A percentile compares a stretch with the other conserved stretches of the same genome.
These are phyloP conservation scores for Oryzias melastigma DNA, from an alignment of 2,113 vertebrate species.

Conservation along the genomic window DNA sequence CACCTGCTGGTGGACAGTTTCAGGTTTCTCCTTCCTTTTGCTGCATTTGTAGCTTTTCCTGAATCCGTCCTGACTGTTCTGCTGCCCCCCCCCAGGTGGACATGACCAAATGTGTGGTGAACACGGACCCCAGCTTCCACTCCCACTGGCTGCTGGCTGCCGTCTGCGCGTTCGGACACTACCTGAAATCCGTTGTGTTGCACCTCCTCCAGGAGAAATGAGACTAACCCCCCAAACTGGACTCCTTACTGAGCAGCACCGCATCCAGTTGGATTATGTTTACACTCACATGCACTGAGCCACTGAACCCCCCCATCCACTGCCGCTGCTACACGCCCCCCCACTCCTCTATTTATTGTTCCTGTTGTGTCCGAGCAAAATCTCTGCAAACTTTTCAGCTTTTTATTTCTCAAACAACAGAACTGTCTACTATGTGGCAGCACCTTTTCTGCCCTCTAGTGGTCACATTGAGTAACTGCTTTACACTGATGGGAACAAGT, in stretches of 20 bases:
- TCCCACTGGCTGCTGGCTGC: slow-evolving; percentile 90
- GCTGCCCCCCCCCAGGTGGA: slow-evolving; percentile 78
- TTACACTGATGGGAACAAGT: not conserved
- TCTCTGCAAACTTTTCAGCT: not conserved
- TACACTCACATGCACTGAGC: slow-evolving; percentile 69
- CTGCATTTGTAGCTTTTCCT: not conserved
- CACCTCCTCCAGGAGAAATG: slow-evolving; percentile 91
- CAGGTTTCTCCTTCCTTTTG: not conserved
- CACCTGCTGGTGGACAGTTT: no score
- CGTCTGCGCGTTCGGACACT: slow-evolving; percentile 84
- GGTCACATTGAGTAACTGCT: slow-evolving; percentile 4
- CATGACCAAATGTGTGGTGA: slow-evolving; percentile 92
- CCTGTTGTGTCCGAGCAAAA: slow-evolving; percentile 15
- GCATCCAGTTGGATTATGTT: slow-evolving; percentile 59
- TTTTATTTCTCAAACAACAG: not conserved
- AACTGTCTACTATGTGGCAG: slow-evolving; percentile 1
- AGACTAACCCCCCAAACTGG: slow-evolving; percentile 46
- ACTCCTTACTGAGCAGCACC: slow-evolving; percentile 15
- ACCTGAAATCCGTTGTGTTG: slow-evolving; percentile 87
- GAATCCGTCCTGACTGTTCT: not conserved
- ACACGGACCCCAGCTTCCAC: slow-evolving; percentile 83
- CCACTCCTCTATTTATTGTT: slow-evolving; percentile 45
- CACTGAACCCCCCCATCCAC: slow-evolving; percentile 21
- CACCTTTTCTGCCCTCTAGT: slow-evolving; percentile 5
- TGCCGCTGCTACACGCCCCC: slow-evolving; percentile 9